phyloP scores from a whole-genome alignment of 1,140 invertebrate genomes.

The Oedothorax gibbosus region DNA sequence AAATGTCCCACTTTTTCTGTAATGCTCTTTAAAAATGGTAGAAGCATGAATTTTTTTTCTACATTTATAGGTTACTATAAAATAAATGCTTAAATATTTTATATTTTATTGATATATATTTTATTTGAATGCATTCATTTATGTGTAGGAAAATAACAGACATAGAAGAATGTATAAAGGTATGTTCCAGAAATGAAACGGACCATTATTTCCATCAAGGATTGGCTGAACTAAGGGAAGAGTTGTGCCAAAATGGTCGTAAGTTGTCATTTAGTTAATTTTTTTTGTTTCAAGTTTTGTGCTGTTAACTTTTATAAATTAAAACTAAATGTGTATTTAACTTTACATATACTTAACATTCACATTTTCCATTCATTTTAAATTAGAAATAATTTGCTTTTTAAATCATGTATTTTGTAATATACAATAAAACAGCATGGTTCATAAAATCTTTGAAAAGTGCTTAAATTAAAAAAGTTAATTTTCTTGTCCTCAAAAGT shows the following conservation, averaged over 20 bases:
- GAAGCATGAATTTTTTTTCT: neutral
- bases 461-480: too few relatives aligned
- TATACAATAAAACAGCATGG: too few relatives aligned
- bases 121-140: neutral
- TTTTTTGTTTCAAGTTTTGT: neutral
- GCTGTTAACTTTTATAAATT: neutral
- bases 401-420: too few relatives aligned
- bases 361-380: neutral
- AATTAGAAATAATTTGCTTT: neutral
- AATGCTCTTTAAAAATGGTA: neutral
- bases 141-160: slow-evolving; percentile 4
- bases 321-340: neutral
- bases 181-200: neutral
- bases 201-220: neutral
- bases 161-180: slow-evolving; percentile 2
- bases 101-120: neutral
- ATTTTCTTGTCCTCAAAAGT: too few relatives aligned
- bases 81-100: neutral
- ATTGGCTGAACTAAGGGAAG: neutral
- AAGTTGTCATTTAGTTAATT: neutral
- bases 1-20: neutral
- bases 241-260: neutral
- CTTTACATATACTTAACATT: neutral
- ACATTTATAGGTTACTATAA: neutral
- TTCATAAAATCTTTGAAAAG: too few relatives aligned